Percentiles rank a stretch among this genome's conserved stretches.
Conservation (phyloP, 2,797 vertebrate genomes). For the Platalea minor region DNA sequence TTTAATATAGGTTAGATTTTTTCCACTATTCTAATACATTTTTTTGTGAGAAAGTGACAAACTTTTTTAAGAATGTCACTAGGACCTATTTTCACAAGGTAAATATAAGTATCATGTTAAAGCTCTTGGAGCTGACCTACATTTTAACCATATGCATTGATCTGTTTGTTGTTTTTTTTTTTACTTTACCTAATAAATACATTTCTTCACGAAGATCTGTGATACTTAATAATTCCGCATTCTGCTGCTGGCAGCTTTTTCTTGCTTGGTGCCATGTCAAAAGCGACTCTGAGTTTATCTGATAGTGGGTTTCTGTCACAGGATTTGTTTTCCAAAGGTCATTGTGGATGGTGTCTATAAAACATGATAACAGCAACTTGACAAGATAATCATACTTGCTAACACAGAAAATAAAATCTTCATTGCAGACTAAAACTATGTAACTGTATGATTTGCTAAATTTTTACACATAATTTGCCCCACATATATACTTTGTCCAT, state of each 20-base stretch:
- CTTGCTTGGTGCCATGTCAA: conserved; percentile 92
- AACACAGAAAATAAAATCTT: background rate
- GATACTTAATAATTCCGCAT: conserved; percentile 89
- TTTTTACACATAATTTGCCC: background rate
- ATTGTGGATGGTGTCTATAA: conserved; percentile 67
- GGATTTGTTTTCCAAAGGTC: conserved; percentile 84
- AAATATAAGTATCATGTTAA: background rate
- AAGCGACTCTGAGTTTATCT: conserved; percentile 82
- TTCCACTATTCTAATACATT: background rate
- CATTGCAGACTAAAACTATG: background rate
- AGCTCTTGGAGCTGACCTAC: background rate
- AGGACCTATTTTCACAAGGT: background rate
- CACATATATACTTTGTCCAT: background rate
- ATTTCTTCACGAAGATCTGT: conserved; percentile 87
- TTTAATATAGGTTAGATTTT: background rate
- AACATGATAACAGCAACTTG: background rate
- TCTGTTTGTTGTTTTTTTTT: background rate
- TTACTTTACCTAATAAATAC: conserved; percentile 88
- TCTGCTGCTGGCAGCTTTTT: conserved; percentile 92
- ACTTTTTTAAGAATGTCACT: background rate
- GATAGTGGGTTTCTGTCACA: conserved; percentile 83
- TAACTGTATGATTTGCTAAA: background rate
- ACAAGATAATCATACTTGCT: background rate
- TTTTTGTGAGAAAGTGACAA: background rate
- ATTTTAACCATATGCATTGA: background rate